phyloP scores from a whole-genome alignment of 1,140 invertebrate species.

The Eriocheir sinensis region DNA sequence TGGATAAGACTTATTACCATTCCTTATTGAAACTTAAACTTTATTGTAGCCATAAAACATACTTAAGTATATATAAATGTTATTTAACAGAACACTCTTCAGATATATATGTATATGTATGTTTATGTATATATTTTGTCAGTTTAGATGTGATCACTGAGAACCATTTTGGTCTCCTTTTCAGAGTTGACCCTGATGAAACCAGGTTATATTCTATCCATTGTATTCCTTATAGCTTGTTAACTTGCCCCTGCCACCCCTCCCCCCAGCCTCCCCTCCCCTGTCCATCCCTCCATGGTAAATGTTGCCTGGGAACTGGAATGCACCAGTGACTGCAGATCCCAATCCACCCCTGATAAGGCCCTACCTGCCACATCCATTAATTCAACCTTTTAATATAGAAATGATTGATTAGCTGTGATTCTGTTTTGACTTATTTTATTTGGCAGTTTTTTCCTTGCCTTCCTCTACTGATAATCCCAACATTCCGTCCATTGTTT shows the following conservation, averaged over 20 bases:
- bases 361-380: conserved; percentile 8
- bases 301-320: conserved; percentile 69
- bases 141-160: conserved; percentile 42
- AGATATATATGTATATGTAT: neutral
- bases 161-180: conserved; percentile 70
- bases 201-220: conserved; percentile 70
- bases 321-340: conserved; percentile 82
- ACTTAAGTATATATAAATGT: neutral
- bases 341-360: neutral
- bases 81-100: neutral
- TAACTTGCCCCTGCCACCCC: conserved; percentile 51
- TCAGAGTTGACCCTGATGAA: conserved; percentile 77
- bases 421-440: neutral
- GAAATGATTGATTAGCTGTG: neutral
- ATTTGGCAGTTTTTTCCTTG: neutral
- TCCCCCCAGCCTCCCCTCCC: conserved; percentile 38
- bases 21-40: too few relatives aligned
- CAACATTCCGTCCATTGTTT: too few relatives aligned
- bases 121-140: conserved; percentile 38
- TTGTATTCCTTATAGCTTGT: conserved; percentile 63
- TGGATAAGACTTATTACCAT: too few relatives aligned
- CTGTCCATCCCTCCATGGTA: neutral
- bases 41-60: too few relatives aligned
- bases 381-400: neutral
- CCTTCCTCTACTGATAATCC: neutral